Percentiles rank a stretch among this genome's conserved stretches.
These are phyloP conservation scores for Serilophus lunatus DNA, from an alignment of 2,113 vertebrate genomes.

Conservation along the genomic window DNA sequence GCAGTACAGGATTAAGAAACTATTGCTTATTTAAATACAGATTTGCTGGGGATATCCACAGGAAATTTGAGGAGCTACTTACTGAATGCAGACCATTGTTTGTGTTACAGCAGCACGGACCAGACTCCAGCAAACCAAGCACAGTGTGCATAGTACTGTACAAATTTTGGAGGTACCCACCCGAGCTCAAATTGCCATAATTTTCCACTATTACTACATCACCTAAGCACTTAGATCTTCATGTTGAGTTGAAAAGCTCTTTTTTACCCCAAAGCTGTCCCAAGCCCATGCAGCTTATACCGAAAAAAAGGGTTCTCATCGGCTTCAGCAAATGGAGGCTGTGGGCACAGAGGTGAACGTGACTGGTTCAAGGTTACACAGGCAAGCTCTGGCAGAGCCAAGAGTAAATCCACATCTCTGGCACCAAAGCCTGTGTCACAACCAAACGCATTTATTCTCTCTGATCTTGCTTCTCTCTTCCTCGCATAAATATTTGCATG, in stretches of 20 bases:
- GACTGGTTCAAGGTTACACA: neutral
- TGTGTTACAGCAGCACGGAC: neutral
- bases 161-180: neutral
- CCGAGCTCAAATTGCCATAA: constrained; percentile 1
- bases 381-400: neutral
- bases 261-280: neutral
- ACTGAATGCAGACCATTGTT: constrained; percentile 57
- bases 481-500: constrained; percentile 46
- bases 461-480: constrained; percentile 37
- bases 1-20: constrained; percentile 20
- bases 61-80: constrained; percentile 49
- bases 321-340: neutral
- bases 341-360: neutral
- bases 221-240: neutral
- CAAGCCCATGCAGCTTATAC: neutral
- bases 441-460: constrained; percentile 10
- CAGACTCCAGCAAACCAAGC: neutral
- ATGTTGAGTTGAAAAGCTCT: constrained; percentile 4
- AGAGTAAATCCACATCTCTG: neutral
- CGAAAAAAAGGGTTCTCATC: neutral
- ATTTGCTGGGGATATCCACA: constrained; percentile 35
- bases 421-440: neutral
- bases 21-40: constrained; percentile 43
- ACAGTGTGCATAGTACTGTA: neutral
- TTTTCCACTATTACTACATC: constrained; percentile 3